phyloP scores from a whole-genome alignment of 2,797 vertebrate genomes.

The Catostomus latipinnis region DNA sequence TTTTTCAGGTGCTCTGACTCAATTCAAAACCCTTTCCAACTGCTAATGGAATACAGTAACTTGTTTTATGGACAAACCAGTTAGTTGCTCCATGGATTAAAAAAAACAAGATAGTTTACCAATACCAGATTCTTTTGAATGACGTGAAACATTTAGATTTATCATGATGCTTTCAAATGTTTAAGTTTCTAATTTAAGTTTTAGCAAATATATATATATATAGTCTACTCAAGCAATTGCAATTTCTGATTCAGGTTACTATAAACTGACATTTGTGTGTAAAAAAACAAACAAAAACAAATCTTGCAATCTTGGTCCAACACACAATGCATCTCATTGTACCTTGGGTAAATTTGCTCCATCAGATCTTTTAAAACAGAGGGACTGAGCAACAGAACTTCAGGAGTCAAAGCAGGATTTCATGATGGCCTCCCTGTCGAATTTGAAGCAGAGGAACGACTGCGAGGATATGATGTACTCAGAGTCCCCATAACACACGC shows the following conservation, averaged over 20 bases:
- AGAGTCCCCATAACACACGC: slow-evolving; percentile 77
- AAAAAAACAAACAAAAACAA: background rate
- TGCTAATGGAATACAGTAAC: background rate
- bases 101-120: background rate
- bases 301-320: slow-evolving; percentile 45
- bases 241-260: slow-evolving; percentile 20
- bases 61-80: background rate
- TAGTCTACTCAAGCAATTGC: slow-evolving; percentile 31
- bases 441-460: slow-evolving; percentile 93
- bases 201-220: background rate
- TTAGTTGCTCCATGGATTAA: background rate
- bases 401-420: slow-evolving; percentile 86
- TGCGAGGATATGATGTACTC: slow-evolving; percentile 85
- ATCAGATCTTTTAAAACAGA: slow-evolving; percentile 20
- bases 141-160: background rate
- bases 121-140: background rate
- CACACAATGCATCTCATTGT: slow-evolving; percentile 22
- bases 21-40: background rate
- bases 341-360: background rate
- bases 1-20: background rate
- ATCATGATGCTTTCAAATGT: background rate
- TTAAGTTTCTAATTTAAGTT: background rate
- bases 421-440: slow-evolving; percentile 95
- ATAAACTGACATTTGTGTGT: slow-evolving; percentile 1
- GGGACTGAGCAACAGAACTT: slow-evolving; percentile 28